Conservation (phyloP, 2,888 invertebrate species). For the Acleris sparsana region DNA sequence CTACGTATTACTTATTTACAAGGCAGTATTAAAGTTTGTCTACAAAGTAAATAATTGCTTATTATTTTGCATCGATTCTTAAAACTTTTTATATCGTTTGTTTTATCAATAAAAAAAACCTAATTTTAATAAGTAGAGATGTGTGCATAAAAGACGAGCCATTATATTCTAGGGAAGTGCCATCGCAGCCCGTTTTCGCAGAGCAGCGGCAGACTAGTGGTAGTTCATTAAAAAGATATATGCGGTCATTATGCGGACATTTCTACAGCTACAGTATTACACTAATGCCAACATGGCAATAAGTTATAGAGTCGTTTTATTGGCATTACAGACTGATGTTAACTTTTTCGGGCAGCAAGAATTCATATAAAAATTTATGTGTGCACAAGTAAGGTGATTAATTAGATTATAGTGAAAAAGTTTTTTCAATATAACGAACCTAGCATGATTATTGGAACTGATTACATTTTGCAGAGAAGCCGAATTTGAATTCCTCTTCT, state of each 20-base stretch:
- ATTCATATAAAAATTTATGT: too few relatives aligned
- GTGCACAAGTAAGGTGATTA: too few relatives aligned
- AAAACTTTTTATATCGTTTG: too few relatives aligned
- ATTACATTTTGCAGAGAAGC: background rate
- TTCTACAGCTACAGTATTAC: constrained; percentile 56
- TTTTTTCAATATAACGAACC: background rate
- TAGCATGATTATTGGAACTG: background rate
- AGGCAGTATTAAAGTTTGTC: background rate
- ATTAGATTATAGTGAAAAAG: too few relatives aligned
- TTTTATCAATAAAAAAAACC: constrained; percentile 40
- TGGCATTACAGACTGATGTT: constrained; percentile 11
- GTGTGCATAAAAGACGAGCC: constrained; percentile 59
- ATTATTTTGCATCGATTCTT: too few relatives aligned
- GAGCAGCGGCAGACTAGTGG: constrained; percentile 61
- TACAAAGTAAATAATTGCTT: too few relatives aligned
- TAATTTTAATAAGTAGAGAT: constrained; percentile 53
- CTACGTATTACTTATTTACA: constrained; percentile 9
- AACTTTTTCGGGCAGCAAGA: background rate
- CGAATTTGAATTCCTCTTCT: background rate
- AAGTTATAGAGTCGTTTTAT: constrained; percentile 54
- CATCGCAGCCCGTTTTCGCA: constrained; percentile 62
- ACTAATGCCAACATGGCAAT: constrained; percentile 56
- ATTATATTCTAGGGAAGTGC: constrained; percentile 61
- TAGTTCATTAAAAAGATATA: constrained; percentile 80
- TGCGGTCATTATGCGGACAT: constrained; percentile 73